These are phyloP conservation scores for Zhuqinia jingwanae DNA, from an alignment of 2,888 invertebrate species.

Conservation along the genomic window DNA sequence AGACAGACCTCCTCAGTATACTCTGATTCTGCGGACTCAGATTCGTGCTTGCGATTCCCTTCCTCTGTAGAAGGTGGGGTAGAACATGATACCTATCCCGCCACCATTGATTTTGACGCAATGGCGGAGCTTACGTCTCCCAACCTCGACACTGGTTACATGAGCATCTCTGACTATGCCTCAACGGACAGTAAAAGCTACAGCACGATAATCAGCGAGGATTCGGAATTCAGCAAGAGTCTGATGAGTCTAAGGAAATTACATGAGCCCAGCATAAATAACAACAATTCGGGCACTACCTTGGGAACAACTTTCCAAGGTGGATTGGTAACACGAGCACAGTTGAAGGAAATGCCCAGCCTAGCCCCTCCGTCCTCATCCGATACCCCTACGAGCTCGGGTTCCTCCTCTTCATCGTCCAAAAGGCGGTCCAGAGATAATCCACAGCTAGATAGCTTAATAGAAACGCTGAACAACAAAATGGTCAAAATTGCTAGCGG, in stretches of 20 bases:
- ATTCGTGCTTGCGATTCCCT: slow-evolving; percentile 58
- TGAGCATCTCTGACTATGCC: slow-evolving; percentile 35
- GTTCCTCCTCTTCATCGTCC: slow-evolving; percentile 19
- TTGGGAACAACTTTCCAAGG: slow-evolving; percentile 9
- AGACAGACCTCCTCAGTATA: slow-evolving; percentile 59
- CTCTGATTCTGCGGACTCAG: slow-evolving; percentile 61
- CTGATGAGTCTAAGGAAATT: slow-evolving; percentile 52
- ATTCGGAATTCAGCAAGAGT: slow-evolving; percentile 68
- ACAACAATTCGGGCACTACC: slow-evolving; percentile 3
- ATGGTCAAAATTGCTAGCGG: slow-evolving; percentile 49
- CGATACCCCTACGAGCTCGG: not conserved
- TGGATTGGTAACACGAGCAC: slow-evolving; percentile 62
- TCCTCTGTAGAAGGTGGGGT: slow-evolving; percentile 18
- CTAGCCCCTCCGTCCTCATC: not conserved
- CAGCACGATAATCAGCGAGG: slow-evolving; percentile 65
- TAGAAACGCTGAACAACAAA: not conserved
- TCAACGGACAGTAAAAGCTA: slow-evolving; percentile 64
- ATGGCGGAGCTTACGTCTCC: slow-evolving; percentile 59
- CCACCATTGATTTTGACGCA: slow-evolving; percentile 69
- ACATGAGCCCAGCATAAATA: slow-evolving; percentile 14
- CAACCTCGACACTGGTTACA: slow-evolving; percentile 48
- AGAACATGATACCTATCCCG: slow-evolving; percentile 45
- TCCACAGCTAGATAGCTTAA: not conserved
- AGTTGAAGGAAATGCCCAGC: slow-evolving; percentile 64
- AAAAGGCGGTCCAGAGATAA: slow-evolving; percentile 10